Percentiles rank a stretch among this genome's conserved stretches.
phyloP scores from a whole-genome alignment of 2,888 invertebrate species.

The Aphodius sticticus region DNA sequence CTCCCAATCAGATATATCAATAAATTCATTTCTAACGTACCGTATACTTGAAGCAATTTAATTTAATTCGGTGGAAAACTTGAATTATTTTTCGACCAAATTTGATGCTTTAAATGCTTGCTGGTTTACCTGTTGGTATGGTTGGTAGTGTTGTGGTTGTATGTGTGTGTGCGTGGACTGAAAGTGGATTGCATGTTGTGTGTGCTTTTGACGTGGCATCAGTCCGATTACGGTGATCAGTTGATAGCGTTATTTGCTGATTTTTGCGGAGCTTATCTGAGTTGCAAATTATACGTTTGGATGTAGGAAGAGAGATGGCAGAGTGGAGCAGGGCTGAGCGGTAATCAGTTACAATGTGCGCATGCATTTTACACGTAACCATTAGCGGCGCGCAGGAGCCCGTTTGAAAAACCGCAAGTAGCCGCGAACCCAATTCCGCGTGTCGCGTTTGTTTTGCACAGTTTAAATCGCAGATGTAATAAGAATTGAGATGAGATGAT shows the following conservation, averaged over 20 bases:
- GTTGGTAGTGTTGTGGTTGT: neutral
- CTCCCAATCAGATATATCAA: neutral
- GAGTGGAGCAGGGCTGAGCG: slow-evolving; percentile 17
- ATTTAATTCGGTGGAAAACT: too few relatives aligned
- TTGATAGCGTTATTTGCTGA: neutral
- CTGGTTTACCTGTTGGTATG: neutral
- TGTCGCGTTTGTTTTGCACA: slow-evolving; percentile 40
- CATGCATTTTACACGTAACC: slow-evolving; percentile 29
- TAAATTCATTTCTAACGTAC: neutral
- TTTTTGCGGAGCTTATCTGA: slow-evolving; percentile 9
- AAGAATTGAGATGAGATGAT: slow-evolving; percentile 43
- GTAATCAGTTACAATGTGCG: slow-evolving; percentile 31
- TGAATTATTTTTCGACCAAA: too few relatives aligned
- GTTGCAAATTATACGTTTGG: slow-evolving; percentile 29
- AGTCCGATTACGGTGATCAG: neutral
- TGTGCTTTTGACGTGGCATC: neutral
- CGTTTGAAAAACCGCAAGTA: slow-evolving; percentile 35
- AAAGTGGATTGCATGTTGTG: neutral
- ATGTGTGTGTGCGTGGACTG: neutral
- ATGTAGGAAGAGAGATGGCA: slow-evolving; percentile 10
- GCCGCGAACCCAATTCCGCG: slow-evolving; percentile 38
- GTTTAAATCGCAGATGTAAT: slow-evolving; percentile 41
- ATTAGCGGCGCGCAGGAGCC: slow-evolving; percentile 20
- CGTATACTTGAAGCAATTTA: neutral
- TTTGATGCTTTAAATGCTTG: too few relatives aligned